Percentiles rank a stretch among this genome's conserved stretches.
phyloP scores from a whole-genome alignment of 2,888 invertebrate genomes.

The Cerastis leucographa region DNA sequence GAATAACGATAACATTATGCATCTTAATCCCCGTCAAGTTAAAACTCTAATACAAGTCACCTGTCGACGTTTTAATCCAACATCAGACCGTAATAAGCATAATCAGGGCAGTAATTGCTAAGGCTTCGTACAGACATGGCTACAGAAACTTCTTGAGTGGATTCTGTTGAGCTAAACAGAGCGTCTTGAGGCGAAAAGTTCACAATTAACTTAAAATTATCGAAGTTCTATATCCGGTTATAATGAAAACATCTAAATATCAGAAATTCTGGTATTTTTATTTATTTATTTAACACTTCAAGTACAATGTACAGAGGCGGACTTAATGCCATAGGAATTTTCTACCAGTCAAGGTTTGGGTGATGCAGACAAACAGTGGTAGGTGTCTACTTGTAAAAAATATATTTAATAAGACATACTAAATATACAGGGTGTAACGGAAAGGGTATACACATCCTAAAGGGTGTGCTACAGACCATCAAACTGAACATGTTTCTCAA shows the following conservation, averaged over 20 bases:
- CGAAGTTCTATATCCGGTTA: background rate
- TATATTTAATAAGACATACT: too few species aligned
- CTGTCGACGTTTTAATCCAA: conserved; percentile 63
- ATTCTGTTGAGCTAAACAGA: background rate
- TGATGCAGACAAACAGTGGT: too few species aligned
- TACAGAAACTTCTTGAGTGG: background rate
- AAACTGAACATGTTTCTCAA: too few species aligned
- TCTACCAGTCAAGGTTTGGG: too few species aligned
- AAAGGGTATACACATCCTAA: too few species aligned
- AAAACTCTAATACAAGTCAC: conserved; percentile 66
- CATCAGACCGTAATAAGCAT: conserved; percentile 49
- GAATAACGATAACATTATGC: conserved; percentile 6
- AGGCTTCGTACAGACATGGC: conserved; percentile 1
- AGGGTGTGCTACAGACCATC: too few species aligned
- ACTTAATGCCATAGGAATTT: too few species aligned
- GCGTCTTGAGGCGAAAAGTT: background rate
- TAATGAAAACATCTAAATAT: background rate
- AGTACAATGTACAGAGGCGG: too few species aligned
- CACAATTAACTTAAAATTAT: background rate
- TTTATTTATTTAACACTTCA: too few species aligned
- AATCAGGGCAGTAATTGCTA: conserved; percentile 42
- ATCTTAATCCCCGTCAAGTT: conserved; percentile 43
- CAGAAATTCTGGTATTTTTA: too few species aligned
- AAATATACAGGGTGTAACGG: too few species aligned
- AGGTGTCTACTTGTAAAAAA: too few species aligned